A percentile compares a stretch with the other conserved stretches of the same genome.
Evolutionary conservation across 2,888 invertebrate genomes (phyloP).

Genomic region (Anarsia innoxiella): DNA sequence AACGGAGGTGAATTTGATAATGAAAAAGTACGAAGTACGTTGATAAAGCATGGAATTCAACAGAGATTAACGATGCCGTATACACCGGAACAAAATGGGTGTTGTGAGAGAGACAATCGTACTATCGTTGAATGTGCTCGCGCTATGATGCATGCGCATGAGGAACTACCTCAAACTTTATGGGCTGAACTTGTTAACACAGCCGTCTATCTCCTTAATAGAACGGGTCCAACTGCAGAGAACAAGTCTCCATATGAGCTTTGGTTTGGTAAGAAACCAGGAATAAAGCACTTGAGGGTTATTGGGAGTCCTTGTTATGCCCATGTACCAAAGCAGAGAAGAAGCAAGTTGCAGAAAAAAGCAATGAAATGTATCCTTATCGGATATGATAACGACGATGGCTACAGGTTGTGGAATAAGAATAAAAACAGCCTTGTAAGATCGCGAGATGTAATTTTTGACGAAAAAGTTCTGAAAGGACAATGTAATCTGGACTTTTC

Average conservation of each 20-base stretch:
- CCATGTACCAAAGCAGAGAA: constrained; percentile 17
- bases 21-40: neutral
- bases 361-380: constrained; percentile 9
- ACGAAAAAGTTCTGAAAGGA: too few relatives aligned
- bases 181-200: constrained; percentile 16
- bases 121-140: constrained; percentile 19
- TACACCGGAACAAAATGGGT: constrained; percentile 25
- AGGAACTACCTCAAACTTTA: constrained; percentile 9
- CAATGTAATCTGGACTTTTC: too few relatives aligned
- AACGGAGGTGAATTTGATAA: constrained; percentile 7
- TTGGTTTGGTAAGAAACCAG: constrained; percentile 19
- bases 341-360: constrained; percentile 15
- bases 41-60: neutral
- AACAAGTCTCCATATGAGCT: constrained; percentile 27
- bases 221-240: constrained; percentile 18
- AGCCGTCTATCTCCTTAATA: constrained; percentile 17
- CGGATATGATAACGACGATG: constrained; percentile 16
- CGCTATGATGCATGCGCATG: constrained; percentile 11
- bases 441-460: constrained; percentile 15
- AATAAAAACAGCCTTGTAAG: constrained; percentile 9
- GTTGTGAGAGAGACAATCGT: constrained; percentile 21
- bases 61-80: constrained; percentile 19
- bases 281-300: constrained; percentile 12
- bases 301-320: constrained; percentile 8
- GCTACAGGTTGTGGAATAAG: constrained; percentile 8